A percentile compares a stretch with the other conserved stretches of the same genome.
Evolutionary conservation across 2,113 vertebrate species (phyloP).

Genomic region (Chaetorhynchus papuensis): DNA sequence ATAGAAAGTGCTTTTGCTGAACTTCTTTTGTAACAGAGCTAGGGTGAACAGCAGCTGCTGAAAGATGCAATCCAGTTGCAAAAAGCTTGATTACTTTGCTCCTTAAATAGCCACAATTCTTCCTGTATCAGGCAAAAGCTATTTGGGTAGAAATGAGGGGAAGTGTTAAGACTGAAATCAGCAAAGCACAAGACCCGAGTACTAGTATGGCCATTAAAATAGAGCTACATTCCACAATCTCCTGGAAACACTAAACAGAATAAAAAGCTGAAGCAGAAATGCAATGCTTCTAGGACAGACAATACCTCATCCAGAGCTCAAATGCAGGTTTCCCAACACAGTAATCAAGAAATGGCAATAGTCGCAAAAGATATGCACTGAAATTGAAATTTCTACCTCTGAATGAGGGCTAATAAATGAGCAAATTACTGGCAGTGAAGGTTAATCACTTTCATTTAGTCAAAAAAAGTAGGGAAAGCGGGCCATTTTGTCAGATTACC

Average conservation of each 20-base stretch:
- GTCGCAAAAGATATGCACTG: neutral
- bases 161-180: neutral
- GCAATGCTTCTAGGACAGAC: neutral
- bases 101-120: neutral
- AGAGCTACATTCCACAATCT: neutral
- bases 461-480: neutral
- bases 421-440: constrained; percentile 34
- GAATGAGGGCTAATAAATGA: neutral
- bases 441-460: neutral
- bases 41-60: neutral
- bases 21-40: neutral
- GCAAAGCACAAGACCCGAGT: neutral
- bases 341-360: constrained; percentile 4
- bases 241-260: neutral
- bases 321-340: neutral
- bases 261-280: neutral
- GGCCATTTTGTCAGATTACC: neutral
- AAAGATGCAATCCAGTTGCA: neutral
- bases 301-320: neutral
- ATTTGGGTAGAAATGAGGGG: neutral
- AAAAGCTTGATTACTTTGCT: neutral
- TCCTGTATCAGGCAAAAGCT: neutral
- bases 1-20: neutral
- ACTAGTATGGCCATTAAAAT: neutral
- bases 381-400: neutral